Evolutionary conservation across 92 coral and sea anemone species (phyloP).

Genomic region (Siderastrea siderea): DNA sequence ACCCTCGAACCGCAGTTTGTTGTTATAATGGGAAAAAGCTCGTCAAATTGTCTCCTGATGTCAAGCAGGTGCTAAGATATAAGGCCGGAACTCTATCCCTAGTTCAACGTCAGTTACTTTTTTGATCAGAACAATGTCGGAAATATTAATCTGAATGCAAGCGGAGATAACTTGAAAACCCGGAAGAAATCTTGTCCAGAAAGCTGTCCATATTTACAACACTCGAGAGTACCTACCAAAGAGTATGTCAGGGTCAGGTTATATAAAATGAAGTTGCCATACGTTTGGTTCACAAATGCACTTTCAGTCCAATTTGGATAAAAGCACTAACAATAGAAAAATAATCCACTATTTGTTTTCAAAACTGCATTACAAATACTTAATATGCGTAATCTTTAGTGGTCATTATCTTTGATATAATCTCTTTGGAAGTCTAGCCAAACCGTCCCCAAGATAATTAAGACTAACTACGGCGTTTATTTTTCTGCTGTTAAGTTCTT

Average conservation of each 20-base stretch:
- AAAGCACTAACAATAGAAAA: too few relatives aligned
- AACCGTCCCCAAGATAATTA: not conserved
- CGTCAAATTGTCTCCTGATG: not conserved
- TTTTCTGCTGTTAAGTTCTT: constrained; percentile 25
- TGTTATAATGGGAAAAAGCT: too few relatives aligned
- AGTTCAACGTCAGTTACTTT: too few relatives aligned
- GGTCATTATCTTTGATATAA: not conserved
- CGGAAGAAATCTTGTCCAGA: not conserved
- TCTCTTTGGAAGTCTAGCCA: not conserved
- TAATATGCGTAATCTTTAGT: not conserved
- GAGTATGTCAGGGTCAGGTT: too few relatives aligned
- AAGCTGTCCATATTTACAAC: not conserved
- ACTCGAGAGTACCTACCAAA: not conserved
- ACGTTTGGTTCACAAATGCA: too few relatives aligned
- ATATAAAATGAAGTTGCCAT: too few relatives aligned
- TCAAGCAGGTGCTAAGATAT: not conserved
- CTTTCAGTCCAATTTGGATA: too few relatives aligned
- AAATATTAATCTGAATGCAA: not conserved
- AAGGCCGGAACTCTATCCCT: not conserved
- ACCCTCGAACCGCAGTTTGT: too few relatives aligned
- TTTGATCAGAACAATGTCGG: not conserved
- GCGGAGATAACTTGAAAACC: not conserved
- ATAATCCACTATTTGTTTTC: not conserved
- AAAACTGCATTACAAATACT: not conserved
- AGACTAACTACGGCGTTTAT: not conserved